A percentile compares a stretch with the other conserved stretches of the same genome.
Evolutionary conservation across 1,140 invertebrate species (phyloP).

Genomic region (Brachystomella parvula): DNA sequence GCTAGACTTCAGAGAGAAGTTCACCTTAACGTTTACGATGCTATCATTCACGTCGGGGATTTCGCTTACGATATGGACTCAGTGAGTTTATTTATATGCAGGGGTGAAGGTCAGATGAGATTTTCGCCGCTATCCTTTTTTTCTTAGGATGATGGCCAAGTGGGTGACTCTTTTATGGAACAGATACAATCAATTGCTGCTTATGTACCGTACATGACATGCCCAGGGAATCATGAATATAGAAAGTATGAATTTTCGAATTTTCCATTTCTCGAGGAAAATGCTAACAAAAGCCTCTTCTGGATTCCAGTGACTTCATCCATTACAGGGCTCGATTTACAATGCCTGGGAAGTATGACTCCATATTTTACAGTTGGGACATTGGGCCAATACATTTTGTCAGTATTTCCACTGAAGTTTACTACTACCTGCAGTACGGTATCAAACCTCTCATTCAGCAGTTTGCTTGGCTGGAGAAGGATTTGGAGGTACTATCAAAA

Average conservation of each 20-base stretch:
- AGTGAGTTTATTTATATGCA: slow-evolving; percentile 42
- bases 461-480: slow-evolving; percentile 78
- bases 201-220: slow-evolving; percentile 84
- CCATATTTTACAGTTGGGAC: slow-evolving; percentile 81
- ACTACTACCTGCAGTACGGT: slow-evolving; percentile 85
- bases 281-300: slow-evolving; percentile 23
- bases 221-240: slow-evolving; percentile 80
- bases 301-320: slow-evolving; percentile 73
- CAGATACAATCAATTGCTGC: slow-evolving; percentile 74
- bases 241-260: slow-evolving; percentile 56
- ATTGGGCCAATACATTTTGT: slow-evolving; percentile 87
- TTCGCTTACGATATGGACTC: slow-evolving; percentile 92
- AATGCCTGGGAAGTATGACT: slow-evolving; percentile 69
- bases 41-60: slow-evolving; percentile 86
- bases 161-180: slow-evolving; percentile 84
- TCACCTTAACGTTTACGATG: slow-evolving; percentile 70
- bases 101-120: neutral
- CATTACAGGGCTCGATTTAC: slow-evolving; percentile 76
- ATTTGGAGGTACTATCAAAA: slow-evolving; percentile 54
- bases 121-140: neutral
- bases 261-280: slow-evolving; percentile 3
- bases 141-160: slow-evolving; percentile 55
- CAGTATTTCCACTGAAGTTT: slow-evolving; percentile 86
- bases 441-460: slow-evolving; percentile 72
- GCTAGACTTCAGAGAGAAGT: slow-evolving; percentile 70